Base-by-base conservation (phyloP, 1,140 invertebrate genomes). In the Hetaerina americana region DNA sequence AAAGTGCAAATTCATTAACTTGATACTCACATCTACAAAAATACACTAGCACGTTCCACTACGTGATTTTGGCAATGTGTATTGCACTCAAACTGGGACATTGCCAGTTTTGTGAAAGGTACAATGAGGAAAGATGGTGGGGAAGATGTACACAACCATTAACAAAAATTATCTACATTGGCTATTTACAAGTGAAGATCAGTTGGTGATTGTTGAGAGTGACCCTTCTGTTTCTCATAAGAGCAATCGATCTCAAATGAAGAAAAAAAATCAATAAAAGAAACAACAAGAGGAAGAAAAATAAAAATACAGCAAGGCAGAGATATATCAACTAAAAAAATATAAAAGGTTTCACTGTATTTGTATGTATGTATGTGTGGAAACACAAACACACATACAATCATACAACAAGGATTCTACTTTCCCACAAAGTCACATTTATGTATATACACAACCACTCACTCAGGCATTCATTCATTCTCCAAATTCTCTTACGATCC, bases 141-240 rank as follows among this genome's bases (percentile, higher is more conserved):
- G 40, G 40, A 10, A 57, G 40, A 57, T 57, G 22, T 57, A 57
- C 40, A 57, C 40, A 57, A 57, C 40, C 40, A 57, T 57, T 57
- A 57, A 57, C 40, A 57, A 57, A 57, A 57, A 57, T 57, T 57
- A 57, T 57, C 5, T 71, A 49, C 29, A 67, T 26, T 66, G 25
- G 22, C 69, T 28, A 28, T 29, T 12, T 70, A 70, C 26, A 27
- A 70, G 22, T 70, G 24, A 70, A 29, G 25, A 10, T 27, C 31
- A 28, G 26, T 31, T 71, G 28, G 22, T 25, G 28, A 70, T 5
- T 66, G 18, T 26, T 66, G 66, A 71, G 70, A 71, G 70, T 71
- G 70, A 71, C 70, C 70, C 70, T 71, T 71, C 66, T 68, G n/a
- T 66, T 28, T 22, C 22, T 66, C 70, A 24, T 31, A 67, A 68